Conservation (phyloP, 2,888 invertebrate species). For the Morpho achilles region DNA sequence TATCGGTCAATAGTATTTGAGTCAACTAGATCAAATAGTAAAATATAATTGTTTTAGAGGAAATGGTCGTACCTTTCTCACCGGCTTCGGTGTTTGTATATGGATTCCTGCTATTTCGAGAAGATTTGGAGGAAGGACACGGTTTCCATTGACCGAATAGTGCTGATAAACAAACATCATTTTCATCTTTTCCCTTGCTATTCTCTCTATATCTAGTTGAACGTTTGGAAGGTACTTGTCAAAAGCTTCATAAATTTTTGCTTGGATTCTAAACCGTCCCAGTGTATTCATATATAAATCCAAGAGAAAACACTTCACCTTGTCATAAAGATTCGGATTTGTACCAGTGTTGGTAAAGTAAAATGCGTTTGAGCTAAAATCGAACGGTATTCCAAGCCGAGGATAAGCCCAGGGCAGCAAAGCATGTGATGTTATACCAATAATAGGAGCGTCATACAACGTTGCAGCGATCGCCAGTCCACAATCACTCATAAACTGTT, state of each 20-base stretch:
- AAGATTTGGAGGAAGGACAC: conserved; percentile 72
- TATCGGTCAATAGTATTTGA: no score
- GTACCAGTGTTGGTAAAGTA: conserved; percentile 56
- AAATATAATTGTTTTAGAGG: conserved; percentile 1
- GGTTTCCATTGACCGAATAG: conserved; percentile 75
- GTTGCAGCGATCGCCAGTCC: conserved; percentile 55
- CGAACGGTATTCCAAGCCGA: conserved; percentile 66
- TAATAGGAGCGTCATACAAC: conserved; percentile 64
- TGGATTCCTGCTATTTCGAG: conserved; percentile 81
- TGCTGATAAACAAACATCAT: conserved; percentile 81
- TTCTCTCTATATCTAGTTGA: conserved; percentile 62
- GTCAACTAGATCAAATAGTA: no score
- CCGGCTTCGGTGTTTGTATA: conserved; percentile 40
- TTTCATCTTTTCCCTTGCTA: conserved; percentile 64
- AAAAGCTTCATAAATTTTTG: conserved; percentile 50
- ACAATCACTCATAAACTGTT: conserved; percentile 68
- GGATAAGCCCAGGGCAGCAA: conserved; percentile 67
- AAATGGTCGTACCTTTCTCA: conserved; percentile 38
- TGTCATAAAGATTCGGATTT: conserved; percentile 43
- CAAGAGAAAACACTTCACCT: conserved; percentile 43
- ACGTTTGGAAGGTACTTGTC: conserved; percentile 57
- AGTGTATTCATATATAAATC: conserved; percentile 37
- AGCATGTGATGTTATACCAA: conserved; percentile 73
- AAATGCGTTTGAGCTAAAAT: conserved; percentile 67
- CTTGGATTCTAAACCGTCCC: conserved; percentile 44